A percentile compares a stretch with the other conserved stretches of the same genome.
Conservation (phyloP, 2,113 vertebrate genomes). For the Oreochromis niloticus region DNA sequence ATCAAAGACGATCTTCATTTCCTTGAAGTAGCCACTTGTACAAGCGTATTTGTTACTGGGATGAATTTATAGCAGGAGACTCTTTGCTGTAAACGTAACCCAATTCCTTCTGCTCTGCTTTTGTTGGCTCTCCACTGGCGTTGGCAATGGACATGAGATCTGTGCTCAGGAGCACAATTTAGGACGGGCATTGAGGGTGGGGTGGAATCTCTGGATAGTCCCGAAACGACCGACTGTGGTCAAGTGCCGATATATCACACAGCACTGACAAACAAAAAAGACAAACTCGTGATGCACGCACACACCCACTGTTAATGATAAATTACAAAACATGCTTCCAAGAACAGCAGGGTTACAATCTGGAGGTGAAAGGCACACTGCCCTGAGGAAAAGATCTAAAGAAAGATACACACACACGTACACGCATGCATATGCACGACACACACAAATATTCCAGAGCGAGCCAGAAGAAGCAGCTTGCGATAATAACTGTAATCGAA, state of each 20-base stretch:
- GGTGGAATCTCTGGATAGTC: conserved; percentile 35
- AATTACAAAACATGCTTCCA: conserved; percentile 38
- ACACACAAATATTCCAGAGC: conserved; percentile 17
- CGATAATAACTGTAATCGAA: conserved; percentile 73
- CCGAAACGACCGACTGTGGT: conserved; percentile 35
- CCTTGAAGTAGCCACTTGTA: background rate
- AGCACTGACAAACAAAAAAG: background rate
- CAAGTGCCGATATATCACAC: conserved; percentile 42
- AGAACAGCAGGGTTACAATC: conserved; percentile 54
- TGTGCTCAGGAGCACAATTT: background rate
- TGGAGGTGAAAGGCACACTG: conserved; percentile 46
- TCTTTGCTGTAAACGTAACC: conserved; percentile 26
- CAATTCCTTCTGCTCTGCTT: conserved; percentile 34
- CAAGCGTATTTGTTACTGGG: background rate
- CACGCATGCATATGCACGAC: background rate
- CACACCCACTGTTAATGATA: conserved; percentile 5
- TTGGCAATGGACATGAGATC: background rate
- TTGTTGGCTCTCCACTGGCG: conserved; percentile 23
- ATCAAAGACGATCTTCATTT: background rate
- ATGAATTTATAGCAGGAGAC: background rate
- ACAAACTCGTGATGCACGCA: background rate
- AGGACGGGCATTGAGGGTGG: background rate
- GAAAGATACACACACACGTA: background rate
- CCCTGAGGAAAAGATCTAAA: conserved; percentile 44
- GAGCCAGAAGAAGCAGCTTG: conserved; percentile 57